A percentile compares a stretch with the other conserved stretches of the same genome.
Evolutionary conservation across 2,888 invertebrate species (phyloP).

Genomic region (Calliphora vomitoria): DNA sequence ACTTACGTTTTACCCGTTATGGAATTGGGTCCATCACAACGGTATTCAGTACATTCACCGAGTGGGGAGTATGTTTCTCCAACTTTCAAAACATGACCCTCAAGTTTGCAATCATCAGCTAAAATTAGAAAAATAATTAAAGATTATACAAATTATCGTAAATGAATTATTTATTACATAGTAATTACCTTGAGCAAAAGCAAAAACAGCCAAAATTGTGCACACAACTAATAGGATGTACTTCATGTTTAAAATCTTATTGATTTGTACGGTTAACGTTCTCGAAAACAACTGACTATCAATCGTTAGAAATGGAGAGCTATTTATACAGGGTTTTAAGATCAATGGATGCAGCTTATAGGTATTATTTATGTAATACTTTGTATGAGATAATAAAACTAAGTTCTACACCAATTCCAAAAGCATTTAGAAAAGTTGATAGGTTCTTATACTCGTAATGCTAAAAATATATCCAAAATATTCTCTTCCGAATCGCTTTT

Average conservation of each 20-base stretch:
- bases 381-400: too few relatives aligned
- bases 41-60: constrained; percentile 67
- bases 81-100: constrained; percentile 22
- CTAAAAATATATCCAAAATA: too few relatives aligned
- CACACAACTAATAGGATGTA: constrained; percentile 33
- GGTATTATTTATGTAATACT: too few relatives aligned
- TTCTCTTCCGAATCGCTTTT: too few relatives aligned
- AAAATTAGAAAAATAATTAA: not conserved
- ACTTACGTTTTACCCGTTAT: constrained; percentile 74
- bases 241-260: constrained; percentile 49
- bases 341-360: not conserved
- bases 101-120: constrained; percentile 47
- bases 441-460: too few relatives aligned
- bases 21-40: constrained; percentile 66
- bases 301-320: not conserved
- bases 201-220: constrained; percentile 34
- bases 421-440: too few relatives aligned
- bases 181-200: constrained; percentile 38
- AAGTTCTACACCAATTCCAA: too few relatives aligned
- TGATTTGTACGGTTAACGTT: not conserved
- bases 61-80: constrained; percentile 66
- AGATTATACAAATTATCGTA: not conserved
- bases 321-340: constrained; percentile 50
- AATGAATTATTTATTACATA: not conserved
- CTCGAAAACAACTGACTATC: constrained; percentile 45